Conservation (phyloP, 2,113 vertebrate genomes). For the Pleuronectes platessa region DNA sequence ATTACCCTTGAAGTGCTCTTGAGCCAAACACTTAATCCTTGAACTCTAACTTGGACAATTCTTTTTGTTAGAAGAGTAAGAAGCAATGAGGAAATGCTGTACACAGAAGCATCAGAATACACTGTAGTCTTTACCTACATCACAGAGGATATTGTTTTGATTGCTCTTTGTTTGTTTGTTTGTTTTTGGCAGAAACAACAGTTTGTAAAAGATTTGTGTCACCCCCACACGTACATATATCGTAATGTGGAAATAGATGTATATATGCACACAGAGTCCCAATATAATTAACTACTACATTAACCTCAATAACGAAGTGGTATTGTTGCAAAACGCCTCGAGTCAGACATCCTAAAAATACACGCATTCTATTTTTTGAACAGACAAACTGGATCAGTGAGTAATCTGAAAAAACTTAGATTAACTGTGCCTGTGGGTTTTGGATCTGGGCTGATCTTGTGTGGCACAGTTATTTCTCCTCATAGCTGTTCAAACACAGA, state of each 20-base stretch:
- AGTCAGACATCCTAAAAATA: conserved; percentile 38
- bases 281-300: neutral
- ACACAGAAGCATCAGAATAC: too few relatives aligned
- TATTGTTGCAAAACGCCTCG: conserved; percentile 18
- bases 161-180: too few relatives aligned
- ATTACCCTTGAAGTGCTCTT: conserved; percentile 15
- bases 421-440: neutral
- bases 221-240: too few relatives aligned
- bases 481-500: neutral
- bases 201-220: too few relatives aligned
- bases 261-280: too few relatives aligned
- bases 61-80: neutral
- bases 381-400: neutral
- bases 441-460: neutral
- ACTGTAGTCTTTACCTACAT: too few relatives aligned
- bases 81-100: too few relatives aligned
- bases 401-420: conserved; percentile 28
- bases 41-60: neutral
- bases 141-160: too few relatives aligned
- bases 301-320: neutral
- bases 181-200: too few relatives aligned
- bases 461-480: neutral
- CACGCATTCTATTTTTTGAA: conserved; percentile 28
- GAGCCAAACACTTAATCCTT: neutral
- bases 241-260: too few relatives aligned